A percentile compares a stretch with the other conserved stretches of the same genome.
These are phyloP conservation scores for Volucella zonaria DNA, from an alignment of 2,888 invertebrate species.

Conservation along the genomic window DNA sequence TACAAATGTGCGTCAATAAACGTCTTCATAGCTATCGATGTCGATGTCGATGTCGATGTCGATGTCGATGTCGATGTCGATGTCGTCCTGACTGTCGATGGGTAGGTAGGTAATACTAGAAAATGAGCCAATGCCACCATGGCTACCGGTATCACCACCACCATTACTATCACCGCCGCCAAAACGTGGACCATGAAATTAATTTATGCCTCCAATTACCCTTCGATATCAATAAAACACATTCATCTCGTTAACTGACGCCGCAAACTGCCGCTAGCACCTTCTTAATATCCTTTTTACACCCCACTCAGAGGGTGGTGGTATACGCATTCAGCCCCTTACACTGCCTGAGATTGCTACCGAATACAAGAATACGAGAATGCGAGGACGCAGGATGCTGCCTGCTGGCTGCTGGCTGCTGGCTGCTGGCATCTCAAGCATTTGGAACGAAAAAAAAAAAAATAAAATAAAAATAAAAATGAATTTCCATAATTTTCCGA, in stretches of 20 bases:
- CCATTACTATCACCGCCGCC: constrained; percentile 2
- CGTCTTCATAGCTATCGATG: constrained; percentile 44
- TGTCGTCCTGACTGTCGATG: constrained; percentile 42
- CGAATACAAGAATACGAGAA: background rate
- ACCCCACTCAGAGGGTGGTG: constrained; percentile 37
- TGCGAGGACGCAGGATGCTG: constrained; percentile 33
- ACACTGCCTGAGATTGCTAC: constrained; percentile 16
- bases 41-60: constrained; percentile 20
- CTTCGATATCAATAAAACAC: constrained; percentile 82
- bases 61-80: constrained; percentile 24
- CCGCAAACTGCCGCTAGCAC: constrained; percentile 73
- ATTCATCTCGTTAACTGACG: constrained; percentile 78
- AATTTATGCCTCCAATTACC: constrained; percentile 83
- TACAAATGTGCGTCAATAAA: constrained; percentile 68
- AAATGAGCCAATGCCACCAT: constrained; percentile 1
- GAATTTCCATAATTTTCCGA: constrained; percentile 83
- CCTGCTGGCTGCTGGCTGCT: too few species aligned
- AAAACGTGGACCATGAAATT: constrained; percentile 81
- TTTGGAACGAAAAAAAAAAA: constrained; percentile 32
- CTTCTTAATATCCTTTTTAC: constrained; percentile 73
- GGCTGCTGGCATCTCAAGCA: constrained; percentile 59
- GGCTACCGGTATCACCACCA: background rate
- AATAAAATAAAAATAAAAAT: constrained; percentile 47
- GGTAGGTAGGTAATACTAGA: background rate
- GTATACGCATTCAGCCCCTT: background rate